Conservation (phyloP, 1,140 invertebrate species). For the Ceratitis capitata region DNA sequence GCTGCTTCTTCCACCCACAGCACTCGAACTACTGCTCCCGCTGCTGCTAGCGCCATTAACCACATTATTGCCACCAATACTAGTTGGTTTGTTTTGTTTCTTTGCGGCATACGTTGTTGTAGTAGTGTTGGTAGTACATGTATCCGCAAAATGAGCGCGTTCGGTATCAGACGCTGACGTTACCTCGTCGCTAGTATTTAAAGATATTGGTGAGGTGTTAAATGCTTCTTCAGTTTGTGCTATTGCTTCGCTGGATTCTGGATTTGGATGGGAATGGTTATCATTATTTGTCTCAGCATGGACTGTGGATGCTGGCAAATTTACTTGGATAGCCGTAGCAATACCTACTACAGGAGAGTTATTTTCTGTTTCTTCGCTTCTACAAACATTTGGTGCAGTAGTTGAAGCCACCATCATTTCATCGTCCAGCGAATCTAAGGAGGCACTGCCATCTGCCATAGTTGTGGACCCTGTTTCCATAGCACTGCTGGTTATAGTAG, state of each 20-base stretch:
- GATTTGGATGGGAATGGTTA: not conserved
- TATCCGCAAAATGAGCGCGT: conserved; percentile 59
- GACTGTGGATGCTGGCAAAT: no score
- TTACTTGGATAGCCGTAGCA: not conserved
- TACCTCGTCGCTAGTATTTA: conserved; percentile 33
- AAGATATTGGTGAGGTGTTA: conserved; percentile 29
- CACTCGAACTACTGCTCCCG: not conserved
- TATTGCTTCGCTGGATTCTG: not conserved
- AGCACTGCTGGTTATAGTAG: conserved; percentile 3
- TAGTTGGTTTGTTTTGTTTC: conserved; percentile 48
- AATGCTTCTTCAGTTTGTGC: conserved; percentile 1
- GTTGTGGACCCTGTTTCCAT: not conserved
- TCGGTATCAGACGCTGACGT: conserved; percentile 48
- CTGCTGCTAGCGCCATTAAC: not conserved
- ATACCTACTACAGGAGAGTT: no score
- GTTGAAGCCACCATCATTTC: conserved; percentile 24
- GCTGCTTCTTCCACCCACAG: not conserved
- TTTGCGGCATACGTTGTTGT: conserved; percentile 58
- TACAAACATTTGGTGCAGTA: not conserved
- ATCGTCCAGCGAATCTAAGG: conserved; percentile 12
- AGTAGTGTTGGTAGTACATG: conserved; percentile 60
- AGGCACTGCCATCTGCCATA: not conserved
- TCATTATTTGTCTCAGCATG: not conserved
- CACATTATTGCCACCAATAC: conserved; percentile 12
- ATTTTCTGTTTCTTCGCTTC: not conserved